These are phyloP conservation scores for Merops nubicus DNA, from an alignment of 2,113 vertebrate species.

Conservation along the genomic window DNA sequence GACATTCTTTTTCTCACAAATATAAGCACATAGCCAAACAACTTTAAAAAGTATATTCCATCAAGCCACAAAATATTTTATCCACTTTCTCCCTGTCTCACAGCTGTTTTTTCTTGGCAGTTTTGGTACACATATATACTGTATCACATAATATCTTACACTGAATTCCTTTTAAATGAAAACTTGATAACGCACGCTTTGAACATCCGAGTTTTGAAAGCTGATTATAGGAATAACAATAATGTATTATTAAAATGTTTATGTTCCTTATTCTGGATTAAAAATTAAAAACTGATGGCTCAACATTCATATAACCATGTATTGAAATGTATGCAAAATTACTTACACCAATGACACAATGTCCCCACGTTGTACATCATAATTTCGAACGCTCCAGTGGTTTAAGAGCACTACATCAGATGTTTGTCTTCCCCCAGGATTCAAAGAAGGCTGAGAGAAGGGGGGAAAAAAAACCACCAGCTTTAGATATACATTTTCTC, in stretches of 20 bases:
- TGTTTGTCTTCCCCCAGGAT: conserved; percentile 75
- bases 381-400: conserved; percentile 83
- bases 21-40: neutral
- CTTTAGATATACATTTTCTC: conserved; percentile 9
- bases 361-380: conserved; percentile 81
- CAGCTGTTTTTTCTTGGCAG: neutral
- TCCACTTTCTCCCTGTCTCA: neutral
- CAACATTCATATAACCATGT: neutral
- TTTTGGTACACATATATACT: neutral
- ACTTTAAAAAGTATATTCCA: neutral
- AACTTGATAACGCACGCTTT: neutral
- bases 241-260: neutral
- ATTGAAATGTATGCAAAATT: neutral
- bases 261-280: neutral
- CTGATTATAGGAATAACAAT: neutral
- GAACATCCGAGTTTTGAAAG: neutral
- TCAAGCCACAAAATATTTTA: neutral
- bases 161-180: neutral
- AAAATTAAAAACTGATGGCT: neutral
- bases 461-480: neutral
- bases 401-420: conserved; percentile 83
- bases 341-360: conserved; percentile 85
- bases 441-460: conserved; percentile 78
- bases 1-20: neutral
- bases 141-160: neutral